Conservation (phyloP, 92 coral and sea anemone genomes). For the Chrysogorgia sp. region DNA sequence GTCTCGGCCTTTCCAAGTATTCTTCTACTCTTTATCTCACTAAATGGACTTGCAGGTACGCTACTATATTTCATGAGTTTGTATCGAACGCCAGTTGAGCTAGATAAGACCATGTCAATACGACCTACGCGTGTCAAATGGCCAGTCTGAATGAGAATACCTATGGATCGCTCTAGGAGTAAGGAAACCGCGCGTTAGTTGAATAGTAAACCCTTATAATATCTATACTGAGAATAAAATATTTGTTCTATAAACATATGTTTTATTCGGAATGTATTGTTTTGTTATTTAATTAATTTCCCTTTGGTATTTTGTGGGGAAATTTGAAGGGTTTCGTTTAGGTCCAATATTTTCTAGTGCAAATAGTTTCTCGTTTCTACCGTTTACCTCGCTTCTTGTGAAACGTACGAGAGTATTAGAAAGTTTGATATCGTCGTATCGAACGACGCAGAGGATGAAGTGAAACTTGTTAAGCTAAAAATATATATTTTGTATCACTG, state of each 20-base stretch:
- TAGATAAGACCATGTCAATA: constrained; percentile 16
- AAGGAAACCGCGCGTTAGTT: constrained; percentile 23
- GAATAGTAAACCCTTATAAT: constrained; percentile 16
- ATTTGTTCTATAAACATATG: constrained; percentile 44
- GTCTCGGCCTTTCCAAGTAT: background rate
- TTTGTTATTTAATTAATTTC: constrained; percentile 43
- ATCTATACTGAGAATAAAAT: constrained; percentile 5
- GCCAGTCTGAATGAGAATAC: constrained; percentile 26
- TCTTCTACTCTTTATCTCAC: background rate
- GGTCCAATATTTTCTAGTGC: too few relatives aligned
- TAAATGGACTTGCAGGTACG: constrained; percentile 20
- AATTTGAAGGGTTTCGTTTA: too few relatives aligned
- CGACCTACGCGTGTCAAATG: constrained; percentile 34
- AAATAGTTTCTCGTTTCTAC: too few relatives aligned
- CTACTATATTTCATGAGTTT: background rate
- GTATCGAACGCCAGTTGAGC: background rate
- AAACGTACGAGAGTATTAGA: background rate
- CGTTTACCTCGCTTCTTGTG: too few relatives aligned
- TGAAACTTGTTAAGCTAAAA: constrained; percentile 1
- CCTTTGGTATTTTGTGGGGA: constrained; percentile 20
- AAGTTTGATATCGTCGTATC: too few relatives aligned
- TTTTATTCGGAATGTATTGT: constrained; percentile 26
- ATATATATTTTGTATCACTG: background rate
- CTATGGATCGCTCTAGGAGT: constrained; percentile 37
- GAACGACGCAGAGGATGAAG: background rate